Percentiles rank a stretch among this genome's conserved stretches.
These are phyloP conservation scores for Pipistrellus kuhlii DNA, from an alignment of 2,797 vertebrate species.

Conservation along the genomic window DNA sequence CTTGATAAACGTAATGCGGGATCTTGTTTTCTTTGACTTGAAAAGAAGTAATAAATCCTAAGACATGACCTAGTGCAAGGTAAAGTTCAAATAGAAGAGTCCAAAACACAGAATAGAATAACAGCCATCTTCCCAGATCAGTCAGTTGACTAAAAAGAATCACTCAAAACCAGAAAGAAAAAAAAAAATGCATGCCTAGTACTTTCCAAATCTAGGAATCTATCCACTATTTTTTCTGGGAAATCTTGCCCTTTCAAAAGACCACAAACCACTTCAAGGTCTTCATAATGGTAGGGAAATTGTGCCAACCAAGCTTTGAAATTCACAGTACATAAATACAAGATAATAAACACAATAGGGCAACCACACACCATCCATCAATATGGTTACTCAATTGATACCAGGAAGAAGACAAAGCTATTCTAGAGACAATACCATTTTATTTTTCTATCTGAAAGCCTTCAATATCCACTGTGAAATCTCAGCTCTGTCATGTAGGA, in stretches of 20 bases:
- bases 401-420: conserved; percentile 12
- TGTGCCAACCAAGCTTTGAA: conserved; percentile 71
- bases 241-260: conserved; percentile 72
- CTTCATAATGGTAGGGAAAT: conserved; percentile 53
- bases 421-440: neutral
- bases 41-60: conserved; percentile 43
- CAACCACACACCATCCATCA: conserved; percentile 56
- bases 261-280: conserved; percentile 81
- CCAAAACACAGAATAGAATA: conserved; percentile 35
- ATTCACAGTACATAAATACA: conserved; percentile 66
- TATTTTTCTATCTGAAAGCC: neutral
- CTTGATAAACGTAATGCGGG: conserved; percentile 45
- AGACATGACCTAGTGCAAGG: conserved; percentile 34
- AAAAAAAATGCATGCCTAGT: conserved; percentile 64
- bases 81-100: conserved; percentile 55
- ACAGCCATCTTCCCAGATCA: conserved; percentile 50
- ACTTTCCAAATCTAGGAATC: conserved; percentile 74
- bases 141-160: conserved; percentile 52
- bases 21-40: conserved; percentile 64
- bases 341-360: conserved; percentile 63
- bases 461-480: neutral
- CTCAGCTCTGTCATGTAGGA: neutral
- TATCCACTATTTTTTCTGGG: conserved; percentile 74
- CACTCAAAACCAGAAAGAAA: conserved; percentile 37
- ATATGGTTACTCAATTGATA: conserved; percentile 55